These are phyloP conservation scores for Dicaeum eximium DNA, from an alignment of 2,113 vertebrate species.

Conservation along the genomic window DNA sequence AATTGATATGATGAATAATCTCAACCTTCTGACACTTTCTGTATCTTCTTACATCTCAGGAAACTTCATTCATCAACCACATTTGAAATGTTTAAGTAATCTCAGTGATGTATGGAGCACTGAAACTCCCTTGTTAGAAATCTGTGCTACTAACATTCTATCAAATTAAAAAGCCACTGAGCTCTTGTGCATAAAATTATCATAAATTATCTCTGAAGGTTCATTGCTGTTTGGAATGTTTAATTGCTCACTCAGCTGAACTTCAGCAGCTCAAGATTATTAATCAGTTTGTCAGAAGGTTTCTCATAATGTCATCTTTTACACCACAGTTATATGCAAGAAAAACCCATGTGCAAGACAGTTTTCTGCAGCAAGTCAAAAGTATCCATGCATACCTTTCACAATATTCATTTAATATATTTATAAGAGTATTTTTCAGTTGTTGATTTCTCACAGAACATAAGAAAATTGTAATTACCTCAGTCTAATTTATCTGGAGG, in stretches of 20 bases:
- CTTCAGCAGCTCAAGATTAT: slow-evolving; percentile 75
- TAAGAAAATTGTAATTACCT: background rate
- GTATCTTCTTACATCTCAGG: slow-evolving; percentile 79
- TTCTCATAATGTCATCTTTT: slow-evolving; percentile 68
- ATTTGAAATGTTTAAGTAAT: slow-evolving; percentile 91
- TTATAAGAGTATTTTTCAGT: background rate
- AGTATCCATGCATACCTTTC: slow-evolving; percentile 24
- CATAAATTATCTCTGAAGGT: slow-evolving; percentile 83
- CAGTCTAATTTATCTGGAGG: background rate
- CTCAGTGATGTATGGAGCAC: slow-evolving; percentile 86
- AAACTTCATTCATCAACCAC: slow-evolving; percentile 91
- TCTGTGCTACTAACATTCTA: slow-evolving; percentile 87
- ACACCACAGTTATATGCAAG: slow-evolving; percentile 6
- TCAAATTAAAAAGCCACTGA: slow-evolving; percentile 88
- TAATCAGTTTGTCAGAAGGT: slow-evolving; percentile 75
- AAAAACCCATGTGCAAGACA: slow-evolving; percentile 33
- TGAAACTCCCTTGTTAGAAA: slow-evolving; percentile 87
- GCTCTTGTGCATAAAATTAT: slow-evolving; percentile 86
- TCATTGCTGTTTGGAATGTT: slow-evolving; percentile 81
- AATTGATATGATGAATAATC: slow-evolving; percentile 97
- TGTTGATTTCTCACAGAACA: background rate
- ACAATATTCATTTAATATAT: background rate
- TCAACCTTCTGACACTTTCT: slow-evolving; percentile 88
- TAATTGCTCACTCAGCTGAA: slow-evolving; percentile 83
- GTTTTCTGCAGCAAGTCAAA: slow-evolving; percentile 35